phyloP scores from a whole-genome alignment of 2,797 vertebrate genomes.

The Australoheros facetus region DNA sequence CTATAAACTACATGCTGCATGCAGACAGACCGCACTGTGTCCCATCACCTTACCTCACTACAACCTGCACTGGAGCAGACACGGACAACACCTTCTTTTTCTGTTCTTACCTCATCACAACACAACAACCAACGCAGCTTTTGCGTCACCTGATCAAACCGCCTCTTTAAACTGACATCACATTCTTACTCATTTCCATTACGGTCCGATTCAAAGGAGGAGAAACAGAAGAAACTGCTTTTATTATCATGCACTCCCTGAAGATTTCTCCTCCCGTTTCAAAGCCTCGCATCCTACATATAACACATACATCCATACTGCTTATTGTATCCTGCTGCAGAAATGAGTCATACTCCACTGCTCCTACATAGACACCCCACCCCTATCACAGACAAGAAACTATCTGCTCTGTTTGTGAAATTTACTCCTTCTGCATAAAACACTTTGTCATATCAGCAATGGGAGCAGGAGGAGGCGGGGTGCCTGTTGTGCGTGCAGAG shows the following conservation, averaged over 20 bases:
- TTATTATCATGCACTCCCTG: conserved; percentile 8
- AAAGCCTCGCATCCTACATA: conserved; percentile 54
- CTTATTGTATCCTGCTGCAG: conserved; percentile 81
- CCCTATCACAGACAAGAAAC: conserved; percentile 70
- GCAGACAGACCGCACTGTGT: conserved; percentile 51
- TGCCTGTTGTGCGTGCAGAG: conserved; percentile 16
- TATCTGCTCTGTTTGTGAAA: conserved; percentile 64
- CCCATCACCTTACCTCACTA: conserved; percentile 49
- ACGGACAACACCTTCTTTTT: conserved; percentile 57
- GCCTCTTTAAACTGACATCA: conserved; percentile 46
- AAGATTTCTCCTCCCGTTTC: conserved; percentile 22
- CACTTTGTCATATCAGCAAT: conserved; percentile 54
- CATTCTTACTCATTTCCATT: conserved; percentile 20
- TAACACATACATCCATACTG: conserved; percentile 64
- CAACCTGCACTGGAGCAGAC: conserved; percentile 66
- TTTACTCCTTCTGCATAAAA: conserved; percentile 56
- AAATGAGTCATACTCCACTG: conserved; percentile 83
- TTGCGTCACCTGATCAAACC: conserved; percentile 55
- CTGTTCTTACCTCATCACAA: conserved; percentile 56
- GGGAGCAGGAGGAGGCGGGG: not conserved
- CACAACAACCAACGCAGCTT: conserved; percentile 54
- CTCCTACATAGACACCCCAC: conserved; percentile 77
- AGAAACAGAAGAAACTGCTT: conserved; percentile 7
- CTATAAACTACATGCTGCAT: conserved; percentile 66
- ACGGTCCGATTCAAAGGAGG: conserved; percentile 16